A percentile compares a stretch with the other conserved stretches of the same genome.
These are phyloP conservation scores for Octodonta nipae DNA, from an alignment of 2,888 invertebrate species.

Conservation along the genomic window DNA sequence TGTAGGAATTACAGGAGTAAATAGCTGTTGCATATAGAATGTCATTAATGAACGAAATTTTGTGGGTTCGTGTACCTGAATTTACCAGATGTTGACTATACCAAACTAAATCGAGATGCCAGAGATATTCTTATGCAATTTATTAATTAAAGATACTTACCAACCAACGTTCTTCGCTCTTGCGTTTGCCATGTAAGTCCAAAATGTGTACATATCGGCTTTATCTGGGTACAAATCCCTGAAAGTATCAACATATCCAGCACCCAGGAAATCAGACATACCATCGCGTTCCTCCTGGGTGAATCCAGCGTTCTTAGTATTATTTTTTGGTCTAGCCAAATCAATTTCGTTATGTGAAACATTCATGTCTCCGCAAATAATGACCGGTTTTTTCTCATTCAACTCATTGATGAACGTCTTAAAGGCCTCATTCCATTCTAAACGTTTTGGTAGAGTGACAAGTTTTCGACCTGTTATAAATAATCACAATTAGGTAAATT, in stretches of 20 bases:
- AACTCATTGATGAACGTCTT: slow-evolving; percentile 62
- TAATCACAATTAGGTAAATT: no score
- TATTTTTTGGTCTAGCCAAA: slow-evolving; percentile 85
- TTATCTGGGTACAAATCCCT: slow-evolving; percentile 74
- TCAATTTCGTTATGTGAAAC: slow-evolving; percentile 94
- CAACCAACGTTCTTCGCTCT: slow-evolving; percentile 88
- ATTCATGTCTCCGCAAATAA: slow-evolving; percentile 94
- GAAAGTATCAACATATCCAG: slow-evolving; percentile 81
- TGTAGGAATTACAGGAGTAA: no score
- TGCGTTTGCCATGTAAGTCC: slow-evolving; percentile 85
- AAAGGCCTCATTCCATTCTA: slow-evolving; percentile 82
- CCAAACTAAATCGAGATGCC: background rate
- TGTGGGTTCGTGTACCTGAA: no score
- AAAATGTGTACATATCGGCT: slow-evolving; percentile 78
- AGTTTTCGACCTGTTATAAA: slow-evolving; percentile 55
- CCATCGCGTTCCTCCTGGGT: slow-evolving; percentile 87
- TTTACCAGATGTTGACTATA: background rate
- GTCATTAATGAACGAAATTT: no score
- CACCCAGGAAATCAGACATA: slow-evolving; percentile 67
- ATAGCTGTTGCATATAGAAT: no score
- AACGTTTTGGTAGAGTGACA: slow-evolving; percentile 72
- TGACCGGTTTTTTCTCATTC: slow-evolving; percentile 81
- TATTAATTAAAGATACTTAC: slow-evolving; percentile 36
- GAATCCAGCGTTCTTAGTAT: slow-evolving; percentile 88
- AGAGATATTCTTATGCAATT: slow-evolving; percentile 8